These are phyloP conservation scores for Cheilosia pagana DNA, from an alignment of 2,888 invertebrate species.

Conservation along the genomic window DNA sequence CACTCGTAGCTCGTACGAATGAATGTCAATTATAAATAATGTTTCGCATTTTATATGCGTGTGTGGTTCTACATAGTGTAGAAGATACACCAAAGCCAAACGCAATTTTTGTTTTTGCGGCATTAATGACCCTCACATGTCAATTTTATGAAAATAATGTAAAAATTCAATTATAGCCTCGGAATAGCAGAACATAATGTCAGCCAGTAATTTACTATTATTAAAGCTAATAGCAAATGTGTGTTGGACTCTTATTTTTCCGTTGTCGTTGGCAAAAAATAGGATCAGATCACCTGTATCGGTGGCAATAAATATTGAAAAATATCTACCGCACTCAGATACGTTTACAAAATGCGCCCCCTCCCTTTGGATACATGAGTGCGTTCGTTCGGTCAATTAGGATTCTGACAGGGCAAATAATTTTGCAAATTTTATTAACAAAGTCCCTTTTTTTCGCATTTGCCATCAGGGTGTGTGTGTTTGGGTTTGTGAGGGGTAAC, in stretches of 20 bases:
- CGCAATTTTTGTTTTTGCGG: not conserved
- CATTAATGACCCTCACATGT: slow-evolving; percentile 63
- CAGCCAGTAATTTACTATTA: slow-evolving; percentile 56
- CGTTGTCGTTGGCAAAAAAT: slow-evolving; percentile 32
- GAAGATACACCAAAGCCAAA: not conserved
- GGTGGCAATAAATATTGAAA: slow-evolving; percentile 60
- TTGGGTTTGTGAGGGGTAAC: not conserved
- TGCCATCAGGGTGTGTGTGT: not conserved
- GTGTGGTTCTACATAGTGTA: not conserved
- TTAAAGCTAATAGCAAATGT: slow-evolving; percentile 69
- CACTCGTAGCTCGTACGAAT: not conserved
- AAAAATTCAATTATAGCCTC: slow-evolving; percentile 63
- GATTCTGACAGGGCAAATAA: slow-evolving; percentile 64
- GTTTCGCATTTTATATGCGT: slow-evolving; percentile 12
- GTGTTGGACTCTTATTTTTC: slow-evolving; percentile 35
- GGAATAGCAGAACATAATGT: slow-evolving; percentile 21
- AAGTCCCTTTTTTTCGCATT: slow-evolving; percentile 27
- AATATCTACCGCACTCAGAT: slow-evolving; percentile 49
- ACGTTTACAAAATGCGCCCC: slow-evolving; percentile 26
- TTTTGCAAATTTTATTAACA: slow-evolving; percentile 68
- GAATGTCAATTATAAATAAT: slow-evolving; percentile 30
- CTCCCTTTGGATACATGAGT: slow-evolving; percentile 21
- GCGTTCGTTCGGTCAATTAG: slow-evolving; percentile 62
- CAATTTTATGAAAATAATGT: slow-evolving; percentile 50
- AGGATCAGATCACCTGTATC: slow-evolving; percentile 69